Base-by-base conservation (phyloP, 1,140 invertebrate species). In the Drosophila bifasciata region DNA sequence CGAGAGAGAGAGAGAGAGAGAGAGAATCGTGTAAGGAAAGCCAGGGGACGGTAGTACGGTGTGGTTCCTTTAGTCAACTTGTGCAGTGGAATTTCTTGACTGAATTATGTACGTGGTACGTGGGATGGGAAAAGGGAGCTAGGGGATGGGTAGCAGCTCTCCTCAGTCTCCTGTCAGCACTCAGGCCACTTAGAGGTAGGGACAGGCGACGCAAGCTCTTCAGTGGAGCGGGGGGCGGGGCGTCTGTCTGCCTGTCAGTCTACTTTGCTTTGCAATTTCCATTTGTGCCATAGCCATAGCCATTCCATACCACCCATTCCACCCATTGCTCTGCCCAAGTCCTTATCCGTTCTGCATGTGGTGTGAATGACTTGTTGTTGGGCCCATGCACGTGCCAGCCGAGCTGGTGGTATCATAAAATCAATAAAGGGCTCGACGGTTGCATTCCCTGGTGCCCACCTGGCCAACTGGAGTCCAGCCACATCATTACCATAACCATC, bases 351-450 rank as follows among this genome's bases (percentile, higher is more conserved):
- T 48, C 21, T 36, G 32, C 32, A 28, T 62, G 40, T 86, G 46
- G 73, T 78, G 79, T 81, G 79, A 83, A 83, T 81, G 80, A 81
- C 74, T 77, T 66, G 63, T 77, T 81, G 62, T 71, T 79, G 53
- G 53, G 16, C 40, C 21, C 28, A 19, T 57, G 77, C 81, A 86
- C 80, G 80, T 86, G 76, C 80, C 80, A 55, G 40, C 48, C 49
- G 49, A 41, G 17, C 59, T 61, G 32, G 21, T 40, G 57, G 67
- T 49, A 53, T 45, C 80, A 76, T 60, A 81, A 86, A 85, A 85
- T 85, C 80, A 76, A 85, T 85, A 85, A 86, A 85, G 74, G 80
- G 80, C 80, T 86, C 81, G 80, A 49, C 79, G 63, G 59, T 59
- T 78, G 79, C 61, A 78, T 53, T 78, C 55, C 59, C 62, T 74